phyloP scores from a whole-genome alignment of 2,888 invertebrate species.

The Heliconius ethilla region DNA sequence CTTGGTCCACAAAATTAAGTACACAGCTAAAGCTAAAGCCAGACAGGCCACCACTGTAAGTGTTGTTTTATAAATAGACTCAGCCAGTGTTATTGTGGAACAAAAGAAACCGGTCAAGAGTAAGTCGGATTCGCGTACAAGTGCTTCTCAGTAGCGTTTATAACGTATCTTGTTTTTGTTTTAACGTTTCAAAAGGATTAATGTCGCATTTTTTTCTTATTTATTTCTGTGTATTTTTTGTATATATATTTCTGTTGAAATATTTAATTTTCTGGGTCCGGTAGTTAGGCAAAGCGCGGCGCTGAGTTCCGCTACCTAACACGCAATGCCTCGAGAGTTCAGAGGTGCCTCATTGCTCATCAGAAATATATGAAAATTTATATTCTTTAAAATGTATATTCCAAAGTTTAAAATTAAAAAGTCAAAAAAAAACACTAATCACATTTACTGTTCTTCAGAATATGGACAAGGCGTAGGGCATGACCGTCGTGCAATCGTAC shows the following conservation, averaged over 20 bases:
- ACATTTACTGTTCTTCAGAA: not conserved
- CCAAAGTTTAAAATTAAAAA: too few species aligned
- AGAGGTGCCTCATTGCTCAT: too few species aligned
- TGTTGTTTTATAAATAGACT: constrained; percentile 40
- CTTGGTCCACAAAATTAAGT: constrained; percentile 3
- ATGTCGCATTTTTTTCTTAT: not conserved
- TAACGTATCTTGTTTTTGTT: constrained; percentile 15
- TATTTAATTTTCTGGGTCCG: too few species aligned
- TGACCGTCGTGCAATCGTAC: not conserved
- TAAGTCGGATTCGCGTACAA: constrained; percentile 33
- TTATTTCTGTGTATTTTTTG: not conserved
- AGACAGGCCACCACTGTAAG: constrained; percentile 18
- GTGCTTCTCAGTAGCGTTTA: constrained; percentile 32
- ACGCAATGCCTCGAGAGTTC: too few species aligned
- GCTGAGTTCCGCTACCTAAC: too few species aligned
- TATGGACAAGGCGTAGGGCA: not conserved
- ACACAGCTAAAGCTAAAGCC: not conserved
- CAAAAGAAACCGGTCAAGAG: constrained; percentile 40
- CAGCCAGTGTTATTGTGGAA: constrained; percentile 24
- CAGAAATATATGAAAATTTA: too few species aligned
- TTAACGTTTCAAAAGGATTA: not conserved
- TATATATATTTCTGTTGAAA: too few species aligned
- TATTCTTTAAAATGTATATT: too few species aligned
- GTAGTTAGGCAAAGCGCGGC: too few species aligned
- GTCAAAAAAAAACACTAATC: not conserved